Base-by-base conservation (phyloP, 2,888 invertebrate species). In the Anticlea derivata region DNA sequence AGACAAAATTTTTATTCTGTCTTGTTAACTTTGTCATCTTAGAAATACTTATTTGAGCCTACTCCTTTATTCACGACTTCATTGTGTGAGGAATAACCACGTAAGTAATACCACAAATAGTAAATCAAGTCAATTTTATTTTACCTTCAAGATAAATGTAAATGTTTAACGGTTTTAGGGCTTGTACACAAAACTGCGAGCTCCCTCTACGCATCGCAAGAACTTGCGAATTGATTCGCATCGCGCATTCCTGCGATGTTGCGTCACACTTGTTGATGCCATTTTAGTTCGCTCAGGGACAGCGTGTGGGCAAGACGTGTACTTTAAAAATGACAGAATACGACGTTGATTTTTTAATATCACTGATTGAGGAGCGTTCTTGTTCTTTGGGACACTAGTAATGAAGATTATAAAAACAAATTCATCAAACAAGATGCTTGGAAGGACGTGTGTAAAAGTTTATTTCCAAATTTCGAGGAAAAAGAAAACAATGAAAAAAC, bases 341-440 rank as follows among this genome's bases (percentile, higher is more conserved):
- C 50, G 61, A 63, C 50, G 53, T 59, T 47, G 59, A 61, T 59
- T 61, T 61, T 58, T 58, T 61, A 45, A 58, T 51, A 45, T 45
- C 50, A 35, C 35, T 51, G 35, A 45, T 45, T 45, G 50, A 51
- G 50, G 50, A 51, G 46, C 46, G 51, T 41, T 38, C 41, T 38
- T 58, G 60, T 51, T 41, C 63, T 59, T 61, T n/a, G 58, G 61
- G 59, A 63, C 59, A 60, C 55, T 49, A 63, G 60, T 60, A 53
- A 60, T 50, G 65, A 65, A 50, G 46, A 61, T 61, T 63, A 60
- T 59, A 61, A 58, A 59, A 61, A 63, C 30, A 63, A 55, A 62
- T 58, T 46, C 37, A 51, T 51, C 37, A 46, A 51, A 41, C 51
- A 51, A 51, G 59, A 60, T 50, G 60, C 46, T 51, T 64, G 62